phyloP scores from a whole-genome alignment of 2,113 vertebrate genomes.

The Pterocles gutturalis region DNA sequence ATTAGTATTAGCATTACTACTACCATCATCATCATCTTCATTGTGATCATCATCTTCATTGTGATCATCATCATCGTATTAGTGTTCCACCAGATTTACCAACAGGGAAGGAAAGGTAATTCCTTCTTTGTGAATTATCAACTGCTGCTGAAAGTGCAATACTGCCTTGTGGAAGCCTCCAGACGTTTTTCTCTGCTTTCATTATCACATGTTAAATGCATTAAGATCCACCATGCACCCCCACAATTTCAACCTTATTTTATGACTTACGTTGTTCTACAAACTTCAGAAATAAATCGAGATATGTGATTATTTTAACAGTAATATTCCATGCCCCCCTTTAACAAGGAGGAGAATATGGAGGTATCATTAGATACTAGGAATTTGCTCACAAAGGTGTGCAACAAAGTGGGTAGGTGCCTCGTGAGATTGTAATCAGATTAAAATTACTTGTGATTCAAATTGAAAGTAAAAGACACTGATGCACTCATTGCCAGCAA shows the following conservation, averaged over 20 bases:
- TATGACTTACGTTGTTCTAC: not conserved
- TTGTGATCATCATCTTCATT: not conserved
- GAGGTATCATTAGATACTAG: not conserved
- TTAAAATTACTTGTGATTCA: slow-evolving; percentile 38
- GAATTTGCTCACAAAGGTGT: not conserved
- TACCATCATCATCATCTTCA: not conserved
- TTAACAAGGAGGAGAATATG: not conserved
- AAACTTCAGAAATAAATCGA: not conserved
- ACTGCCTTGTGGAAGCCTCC: not conserved
- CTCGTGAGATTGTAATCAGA: not conserved
- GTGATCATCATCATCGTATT: not conserved
- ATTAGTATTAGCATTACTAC: no score
- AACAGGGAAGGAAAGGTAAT: not conserved
- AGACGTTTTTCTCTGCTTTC: not conserved
- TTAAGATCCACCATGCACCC: not conserved
- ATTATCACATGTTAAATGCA: not conserved
- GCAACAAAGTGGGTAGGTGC: not conserved
- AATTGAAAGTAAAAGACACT: not conserved
- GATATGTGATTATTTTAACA: not conserved
- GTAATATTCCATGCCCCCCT: not conserved
- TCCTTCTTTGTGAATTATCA: not conserved
- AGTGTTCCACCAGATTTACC: not conserved
- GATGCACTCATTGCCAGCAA: not conserved
- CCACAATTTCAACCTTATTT: not conserved
- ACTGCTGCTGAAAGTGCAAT: not conserved